Evolutionary conservation across 2,888 invertebrate species (phyloP).

Genomic region (Lithosia quadra): DNA sequence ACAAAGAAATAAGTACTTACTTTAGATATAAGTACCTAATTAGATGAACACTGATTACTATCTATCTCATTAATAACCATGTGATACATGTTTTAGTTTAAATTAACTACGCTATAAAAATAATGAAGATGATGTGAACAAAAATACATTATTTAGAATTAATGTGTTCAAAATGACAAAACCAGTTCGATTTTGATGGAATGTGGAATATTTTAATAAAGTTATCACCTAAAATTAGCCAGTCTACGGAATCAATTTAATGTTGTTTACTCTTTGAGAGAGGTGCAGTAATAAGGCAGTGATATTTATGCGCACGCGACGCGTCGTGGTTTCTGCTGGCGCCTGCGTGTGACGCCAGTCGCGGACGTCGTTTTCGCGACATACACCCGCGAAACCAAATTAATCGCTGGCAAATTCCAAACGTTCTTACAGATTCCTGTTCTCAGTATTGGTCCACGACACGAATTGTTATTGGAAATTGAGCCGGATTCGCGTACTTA

Average conservation of each 20-base stretch:
- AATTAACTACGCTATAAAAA: conserved; percentile 28
- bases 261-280: conserved; percentile 52
- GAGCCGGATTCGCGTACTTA: conserved; percentile 54
- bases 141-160: conserved; percentile 49
- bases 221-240: conserved; percentile 52
- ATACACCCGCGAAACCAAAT: conserved; percentile 69
- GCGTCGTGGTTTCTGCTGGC: conserved; percentile 60
- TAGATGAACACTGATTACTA: conserved; percentile 7
- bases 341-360: conserved; percentile 67
- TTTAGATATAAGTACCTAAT: conserved; percentile 12
- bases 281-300: conserved; percentile 51
- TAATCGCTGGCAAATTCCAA: conserved; percentile 77
- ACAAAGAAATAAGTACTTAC: conserved; percentile 4
- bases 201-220: conserved; percentile 56
- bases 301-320: conserved; percentile 58
- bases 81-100: conserved; percentile 11
- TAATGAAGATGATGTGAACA: conserved; percentile 43
- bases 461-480: conserved; percentile 62
- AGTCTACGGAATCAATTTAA: conserved; percentile 41
- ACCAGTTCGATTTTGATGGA: conserved; percentile 55
- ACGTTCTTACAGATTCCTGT: conserved; percentile 73
- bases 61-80: conserved; percentile 28
- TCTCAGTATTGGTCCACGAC: conserved; percentile 61
- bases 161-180: conserved; percentile 47
- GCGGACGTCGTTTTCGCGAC: conserved; percentile 56